Evolutionary conservation across 2,888 invertebrate species (phyloP).

Genomic region (Ormyrus pomaceus): DNA sequence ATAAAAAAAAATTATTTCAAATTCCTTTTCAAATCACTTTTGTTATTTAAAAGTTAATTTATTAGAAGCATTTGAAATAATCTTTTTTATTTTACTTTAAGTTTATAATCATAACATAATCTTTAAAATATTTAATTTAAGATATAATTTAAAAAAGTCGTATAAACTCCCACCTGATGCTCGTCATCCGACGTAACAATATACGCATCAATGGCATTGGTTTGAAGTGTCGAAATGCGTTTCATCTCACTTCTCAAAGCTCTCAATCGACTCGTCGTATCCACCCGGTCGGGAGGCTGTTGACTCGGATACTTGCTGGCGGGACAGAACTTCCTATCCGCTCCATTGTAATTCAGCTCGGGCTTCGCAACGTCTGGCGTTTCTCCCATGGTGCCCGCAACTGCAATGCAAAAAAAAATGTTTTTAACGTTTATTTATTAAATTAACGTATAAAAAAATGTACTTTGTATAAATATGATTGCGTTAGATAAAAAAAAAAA

Average conservation of each 20-base stretch:
- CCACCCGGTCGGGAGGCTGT: slow-evolving; percentile 75
- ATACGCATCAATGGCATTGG: slow-evolving; percentile 82
- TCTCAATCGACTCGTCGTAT: slow-evolving; percentile 73
- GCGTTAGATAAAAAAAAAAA: too few species aligned
- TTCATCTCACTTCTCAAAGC: slow-evolving; percentile 77
- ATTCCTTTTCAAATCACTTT: not conserved
- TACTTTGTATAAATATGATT: too few species aligned
- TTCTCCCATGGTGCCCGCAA: too few species aligned
- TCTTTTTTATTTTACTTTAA: too few species aligned
- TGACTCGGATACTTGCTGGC: slow-evolving; percentile 57
- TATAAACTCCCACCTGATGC: slow-evolving; percentile 80
- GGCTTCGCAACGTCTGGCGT: slow-evolving; percentile 31
- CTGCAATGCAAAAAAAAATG: too few species aligned
- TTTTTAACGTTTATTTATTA: too few species aligned
- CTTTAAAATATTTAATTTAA: slow-evolving; percentile 1
- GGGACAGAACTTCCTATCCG: slow-evolving; percentile 66
- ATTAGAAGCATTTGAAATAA: too few species aligned
- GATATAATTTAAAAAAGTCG: not conserved
- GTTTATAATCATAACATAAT: not conserved
- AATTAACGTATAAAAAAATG: too few species aligned
- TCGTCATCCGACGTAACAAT: slow-evolving; percentile 88
- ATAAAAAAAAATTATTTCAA: too few species aligned
- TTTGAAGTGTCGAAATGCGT: slow-evolving; percentile 75
- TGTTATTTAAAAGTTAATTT: not conserved
- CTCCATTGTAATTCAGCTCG: slow-evolving; percentile 65